These are phyloP conservation scores for Reticulitermes lucifugus DNA, from an alignment of 2,888 invertebrate genomes.

Conservation along the genomic window DNA sequence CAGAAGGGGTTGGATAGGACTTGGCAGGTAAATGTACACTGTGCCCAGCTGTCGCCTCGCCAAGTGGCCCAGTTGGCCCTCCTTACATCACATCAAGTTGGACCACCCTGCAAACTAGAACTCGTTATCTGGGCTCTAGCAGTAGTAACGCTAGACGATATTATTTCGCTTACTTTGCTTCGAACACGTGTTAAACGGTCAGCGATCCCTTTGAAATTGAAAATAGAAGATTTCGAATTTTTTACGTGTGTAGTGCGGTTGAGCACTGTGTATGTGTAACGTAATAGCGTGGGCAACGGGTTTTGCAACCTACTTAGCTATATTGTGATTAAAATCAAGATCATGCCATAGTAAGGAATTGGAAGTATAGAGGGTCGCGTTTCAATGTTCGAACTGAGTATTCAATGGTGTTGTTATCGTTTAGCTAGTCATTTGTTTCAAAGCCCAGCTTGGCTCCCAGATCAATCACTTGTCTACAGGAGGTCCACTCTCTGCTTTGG, in stretches of 20 bases:
- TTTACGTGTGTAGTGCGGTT: conserved; percentile 7
- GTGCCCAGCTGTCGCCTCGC: too few species aligned
- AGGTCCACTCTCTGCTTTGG: background rate
- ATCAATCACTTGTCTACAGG: conserved; percentile 9
- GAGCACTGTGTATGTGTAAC: background rate
- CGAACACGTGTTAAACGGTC: conserved; percentile 25
- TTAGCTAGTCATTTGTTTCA: too few species aligned
- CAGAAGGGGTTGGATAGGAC: too few species aligned
- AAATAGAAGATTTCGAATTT: conserved; percentile 22
- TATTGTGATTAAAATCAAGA: conserved; percentile 21
- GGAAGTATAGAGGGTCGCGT: conserved; percentile 1
- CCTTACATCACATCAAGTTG: background rate
- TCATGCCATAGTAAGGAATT: background rate
- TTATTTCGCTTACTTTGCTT: background rate
- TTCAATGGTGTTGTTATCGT: background rate
- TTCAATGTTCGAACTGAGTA: conserved; percentile 27
- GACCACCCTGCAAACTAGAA: conserved; percentile 21
- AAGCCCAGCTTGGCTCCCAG: conserved; percentile 10
- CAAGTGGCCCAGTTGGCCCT: background rate
- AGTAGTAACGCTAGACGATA: conserved; percentile 15
- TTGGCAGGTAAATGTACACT: too few species aligned
- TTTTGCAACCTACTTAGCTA: conserved; percentile 1
- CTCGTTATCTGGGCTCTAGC: conserved; percentile 13
- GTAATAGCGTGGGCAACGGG: conserved; percentile 8
- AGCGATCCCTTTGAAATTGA: conserved; percentile 1